Evolutionary conservation across 2,113 vertebrate genomes (phyloP).

Genomic region (Phalacrocorax aristotelis): DNA sequence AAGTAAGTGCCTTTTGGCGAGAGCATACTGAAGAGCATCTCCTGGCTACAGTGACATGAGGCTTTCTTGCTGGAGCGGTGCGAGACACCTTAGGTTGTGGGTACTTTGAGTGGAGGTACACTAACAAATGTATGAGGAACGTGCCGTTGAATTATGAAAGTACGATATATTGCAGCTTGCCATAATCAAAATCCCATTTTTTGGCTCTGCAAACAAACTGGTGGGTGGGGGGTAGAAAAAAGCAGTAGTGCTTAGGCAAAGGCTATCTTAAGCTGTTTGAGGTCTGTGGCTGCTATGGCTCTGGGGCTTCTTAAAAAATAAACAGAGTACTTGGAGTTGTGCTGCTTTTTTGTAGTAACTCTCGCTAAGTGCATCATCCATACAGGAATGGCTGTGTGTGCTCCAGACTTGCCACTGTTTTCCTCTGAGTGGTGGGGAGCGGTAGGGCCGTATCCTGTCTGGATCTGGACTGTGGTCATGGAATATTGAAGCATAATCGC

Average conservation of each 20-base stretch:
- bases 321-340: background rate
- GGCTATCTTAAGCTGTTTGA: background rate
- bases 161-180: background rate
- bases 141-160: background rate
- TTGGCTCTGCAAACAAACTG: background rate
- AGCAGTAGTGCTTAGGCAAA: background rate
- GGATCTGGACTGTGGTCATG: background rate
- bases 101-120: background rate
- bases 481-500: accelerated
- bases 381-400: background rate
- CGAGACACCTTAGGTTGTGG: background rate
- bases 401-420: accelerated
- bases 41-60: background rate
- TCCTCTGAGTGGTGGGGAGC: background rate
- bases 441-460: accelerated
- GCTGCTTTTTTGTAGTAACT: background rate
- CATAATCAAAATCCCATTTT: background rate
- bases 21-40: background rate
- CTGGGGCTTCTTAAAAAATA: background rate
- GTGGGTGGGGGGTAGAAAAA: accelerated
- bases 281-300: background rate
- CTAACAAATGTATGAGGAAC: background rate
- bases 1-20: background rate
- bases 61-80: slow-evolving; percentile 10
- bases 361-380: background rate